Evolutionary conservation across 2,888 invertebrate species (phyloP), one percentile per base, ranked within the genome.

Genomic region (Neoaliturus tenellus): DNA sequence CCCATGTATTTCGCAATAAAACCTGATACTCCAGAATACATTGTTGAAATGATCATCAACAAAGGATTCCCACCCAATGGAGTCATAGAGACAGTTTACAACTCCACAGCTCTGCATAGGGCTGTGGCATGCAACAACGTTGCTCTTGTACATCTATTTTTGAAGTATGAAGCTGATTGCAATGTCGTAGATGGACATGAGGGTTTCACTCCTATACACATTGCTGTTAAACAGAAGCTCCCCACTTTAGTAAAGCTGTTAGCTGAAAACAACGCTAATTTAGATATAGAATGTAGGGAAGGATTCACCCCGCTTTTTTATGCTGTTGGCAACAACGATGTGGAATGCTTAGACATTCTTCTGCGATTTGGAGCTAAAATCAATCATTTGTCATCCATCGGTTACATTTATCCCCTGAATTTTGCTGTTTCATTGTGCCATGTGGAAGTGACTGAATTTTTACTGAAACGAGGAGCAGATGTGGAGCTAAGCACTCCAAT

Each of bases 1-100:
- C 78, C 78, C 8, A 78, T 78, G 78, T 78, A 51, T 35, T 78
- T 10, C 23, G 78, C 78, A 8, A 78, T 78, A 17, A 51, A 78
- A 12, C 3, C 44, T 6, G 28, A 55, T 31, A 55, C 48, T 3
- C 78, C 78, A 17, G 55, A 51, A 8, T 78, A 31, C 33, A 78
- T 78, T 6, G 35, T 78, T 5, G 78, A 78, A 23, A 35, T 25
- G 55, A 78, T 78, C 25, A 5, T 78, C n/a, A n/a, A 14, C 25
- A 48, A 28, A 20, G 78, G 78, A 8, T 78, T 78, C n/a, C 55
- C 78, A 1, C 25, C 28, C 0, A 35, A 78, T 17, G 55, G 28
- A 1, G 55, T 55, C 8, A 33, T 78, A 28, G 55, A 78, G 78
- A 55, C 17, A 0, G 17, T 35, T 6, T 35, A 78, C 31, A 44